A percentile compares a stretch with the other conserved stretches of the same genome.
phyloP scores from a whole-genome alignment of 1,140 invertebrate genomes.

The Drosophila willistoni region DNA sequence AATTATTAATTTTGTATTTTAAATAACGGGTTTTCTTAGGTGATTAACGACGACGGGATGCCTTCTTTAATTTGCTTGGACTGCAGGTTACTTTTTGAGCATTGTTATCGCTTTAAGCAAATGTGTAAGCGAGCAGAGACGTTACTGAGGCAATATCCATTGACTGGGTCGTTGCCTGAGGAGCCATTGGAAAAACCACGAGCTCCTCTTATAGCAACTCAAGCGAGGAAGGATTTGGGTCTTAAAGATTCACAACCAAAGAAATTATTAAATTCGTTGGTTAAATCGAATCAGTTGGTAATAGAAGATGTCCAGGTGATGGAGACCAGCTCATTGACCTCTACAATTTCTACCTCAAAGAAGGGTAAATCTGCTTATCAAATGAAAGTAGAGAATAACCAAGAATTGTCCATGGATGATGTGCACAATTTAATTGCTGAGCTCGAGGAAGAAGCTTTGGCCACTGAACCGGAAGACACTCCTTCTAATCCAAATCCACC shows the following conservation, averaged over 20 bases:
- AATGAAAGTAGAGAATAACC: constrained; percentile 72
- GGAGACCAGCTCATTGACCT: constrained; percentile 29
- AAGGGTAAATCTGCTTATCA: constrained; percentile 47
- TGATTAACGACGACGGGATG: constrained; percentile 89
- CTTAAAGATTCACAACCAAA: constrained; percentile 29
- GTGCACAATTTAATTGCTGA: constrained; percentile 68
- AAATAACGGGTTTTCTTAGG: constrained; percentile 83
- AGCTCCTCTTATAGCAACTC: constrained; percentile 70
- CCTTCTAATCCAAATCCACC: not conserved
- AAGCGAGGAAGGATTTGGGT: not conserved
- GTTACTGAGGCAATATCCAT: constrained; percentile 86
- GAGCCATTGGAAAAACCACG: constrained; percentile 83
- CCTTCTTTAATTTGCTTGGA: constrained; percentile 87
- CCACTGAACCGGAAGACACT: not conserved
- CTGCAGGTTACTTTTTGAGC: constrained; percentile 87
- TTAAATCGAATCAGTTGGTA: constrained; percentile 37
- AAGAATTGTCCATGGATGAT: constrained; percentile 75
- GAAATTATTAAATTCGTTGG: constrained; percentile 62
- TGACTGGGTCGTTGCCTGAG: constrained; percentile 86
- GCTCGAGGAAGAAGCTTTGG: constrained; percentile 26
- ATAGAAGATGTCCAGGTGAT: constrained; percentile 57
- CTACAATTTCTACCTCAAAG: not conserved
- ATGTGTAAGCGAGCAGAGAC: constrained; percentile 90
- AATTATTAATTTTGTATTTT: too few species aligned
- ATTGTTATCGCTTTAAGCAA: constrained; percentile 89